Conservation (phyloP, 1,140 invertebrate species). For the Heliconius hewitsoni region DNA sequence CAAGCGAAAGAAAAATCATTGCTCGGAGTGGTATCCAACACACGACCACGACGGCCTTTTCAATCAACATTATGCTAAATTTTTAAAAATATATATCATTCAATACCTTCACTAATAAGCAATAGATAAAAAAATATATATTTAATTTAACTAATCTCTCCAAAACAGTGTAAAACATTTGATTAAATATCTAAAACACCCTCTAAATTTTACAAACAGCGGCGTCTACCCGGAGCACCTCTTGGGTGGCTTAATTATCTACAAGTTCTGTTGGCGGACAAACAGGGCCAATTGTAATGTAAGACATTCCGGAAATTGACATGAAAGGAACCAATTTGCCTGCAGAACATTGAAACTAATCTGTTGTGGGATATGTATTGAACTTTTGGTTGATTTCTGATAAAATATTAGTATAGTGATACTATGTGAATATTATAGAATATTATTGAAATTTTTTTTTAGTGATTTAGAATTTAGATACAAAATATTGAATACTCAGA, state of each 20-base stretch:
- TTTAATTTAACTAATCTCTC: too few relatives aligned
- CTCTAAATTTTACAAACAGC: slow-evolving; percentile 22
- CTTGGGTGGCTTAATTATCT: slow-evolving; percentile 47
- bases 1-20: too few relatives aligned
- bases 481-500: too few relatives aligned
- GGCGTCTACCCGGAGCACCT: slow-evolving; percentile 24
- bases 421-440: too few relatives aligned
- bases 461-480: too few relatives aligned
- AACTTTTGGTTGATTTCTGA: neutral
- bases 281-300: slow-evolving; percentile 49
- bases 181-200: slow-evolving; percentile 23
- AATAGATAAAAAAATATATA: too few relatives aligned
- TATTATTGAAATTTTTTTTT: too few relatives aligned
- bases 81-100: too few relatives aligned
- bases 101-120: too few relatives aligned
- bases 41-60: too few relatives aligned
- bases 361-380: slow-evolving; percentile 35
- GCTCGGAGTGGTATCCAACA: too few relatives aligned
- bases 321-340: slow-evolving; percentile 70
- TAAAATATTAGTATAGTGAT: neutral
- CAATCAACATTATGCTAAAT: too few relatives aligned
- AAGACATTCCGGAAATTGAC: slow-evolving; percentile 64
- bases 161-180: neutral
- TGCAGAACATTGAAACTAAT: slow-evolving; percentile 44
- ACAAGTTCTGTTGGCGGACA: slow-evolving; percentile 46